Evolutionary conservation across 2,888 invertebrate genomes (phyloP), one percentile per base, ranked within the genome.

Genomic region (Hartigia nigra): DNA sequence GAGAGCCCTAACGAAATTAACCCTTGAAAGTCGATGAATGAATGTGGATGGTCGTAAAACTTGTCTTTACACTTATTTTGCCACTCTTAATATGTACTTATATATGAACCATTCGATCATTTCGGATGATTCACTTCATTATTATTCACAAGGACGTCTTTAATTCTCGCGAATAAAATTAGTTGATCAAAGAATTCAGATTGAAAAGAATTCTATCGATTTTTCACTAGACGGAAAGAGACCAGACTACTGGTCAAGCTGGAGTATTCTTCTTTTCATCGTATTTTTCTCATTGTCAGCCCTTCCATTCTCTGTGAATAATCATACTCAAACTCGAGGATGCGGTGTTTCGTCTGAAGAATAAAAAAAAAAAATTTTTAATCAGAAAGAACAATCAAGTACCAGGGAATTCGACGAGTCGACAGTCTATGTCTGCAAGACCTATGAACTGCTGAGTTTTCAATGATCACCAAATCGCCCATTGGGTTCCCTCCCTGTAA

Each of bases 21-120:
- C 74, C 76, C 78, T 36, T 76, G 78, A 69, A 79, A 79, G 76
- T 79, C 78, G 76, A 79, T 76, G n/a, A n/a, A n/a, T n/a, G n/a
- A n/a, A n/a, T n/a, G n/a, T n/a, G n/a, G n/a, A n/a, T n/a, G n/a
- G n/a, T n/a, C n/a, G n/a, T n/a, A n/a, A n/a, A n/a, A 55, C 9
- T 55, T 23, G 23, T 55, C 23, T 55, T 23, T 23, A 55, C 23
- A 55, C 55, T 55, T 5, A 23, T 23, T 55, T 9, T 55, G 23
- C 9, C 55, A 55, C 55, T 23, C 55, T 23, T 23, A 23, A 55
- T 55, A 14, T n/a, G n/a, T 23, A 55, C 55, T 55, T 9, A 55
- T 23, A 55, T 55, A 23, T 55, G 23, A 55, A 23, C 55, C 23
- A 23, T 23, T 2, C 9, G 55, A 23, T 55, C 23, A 23, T 55